A percentile compares a stretch with the other conserved stretches of the same genome.
Evolutionary conservation across 1,140 invertebrate genomes (phyloP).

Genomic region (Leptoteleia sp.): DNA sequence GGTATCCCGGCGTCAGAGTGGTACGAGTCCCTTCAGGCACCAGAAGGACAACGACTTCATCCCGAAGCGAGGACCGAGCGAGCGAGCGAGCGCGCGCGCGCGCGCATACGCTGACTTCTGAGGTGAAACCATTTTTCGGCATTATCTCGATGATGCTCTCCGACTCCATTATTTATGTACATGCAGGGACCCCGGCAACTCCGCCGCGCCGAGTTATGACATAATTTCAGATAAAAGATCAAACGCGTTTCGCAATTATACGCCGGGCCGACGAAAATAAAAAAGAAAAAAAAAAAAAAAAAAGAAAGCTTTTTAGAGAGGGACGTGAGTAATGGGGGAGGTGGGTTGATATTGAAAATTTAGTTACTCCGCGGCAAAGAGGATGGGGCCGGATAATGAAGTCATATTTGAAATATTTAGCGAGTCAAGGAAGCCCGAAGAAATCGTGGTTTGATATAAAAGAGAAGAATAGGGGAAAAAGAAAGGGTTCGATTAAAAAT

Average conservation of each 20-base stretch:
- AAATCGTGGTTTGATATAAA: background rate
- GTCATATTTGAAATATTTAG: background rate
- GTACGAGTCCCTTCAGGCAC: constrained; percentile 19
- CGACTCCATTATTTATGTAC: constrained; percentile 69
- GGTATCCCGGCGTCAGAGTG: constrained; percentile 11
- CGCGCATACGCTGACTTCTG: constrained; percentile 51
- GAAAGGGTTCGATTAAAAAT: too few relatives aligned
- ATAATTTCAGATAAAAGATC: constrained; percentile 60
- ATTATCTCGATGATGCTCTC: constrained; percentile 73
- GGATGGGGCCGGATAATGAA: background rate
- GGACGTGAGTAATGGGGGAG: background rate
- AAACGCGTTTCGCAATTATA: constrained; percentile 24
- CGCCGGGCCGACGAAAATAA: too few relatives aligned
- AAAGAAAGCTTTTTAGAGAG: constrained; percentile 8
- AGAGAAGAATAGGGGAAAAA: background rate
- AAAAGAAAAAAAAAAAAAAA: too few relatives aligned
- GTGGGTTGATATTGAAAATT: constrained; percentile 4
- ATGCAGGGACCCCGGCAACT: constrained; percentile 14
- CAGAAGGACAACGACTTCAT: constrained; percentile 68
- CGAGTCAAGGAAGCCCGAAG: background rate
- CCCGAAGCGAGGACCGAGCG: constrained; percentile 31
- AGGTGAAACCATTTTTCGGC: constrained; percentile 72
- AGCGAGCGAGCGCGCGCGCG: too few relatives aligned
- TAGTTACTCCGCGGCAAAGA: background rate
- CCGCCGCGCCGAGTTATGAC: constrained; percentile 63